phyloP scores from a whole-genome alignment of 2,113 vertebrate genomes.

The Ctenomys sociabilis region DNA sequence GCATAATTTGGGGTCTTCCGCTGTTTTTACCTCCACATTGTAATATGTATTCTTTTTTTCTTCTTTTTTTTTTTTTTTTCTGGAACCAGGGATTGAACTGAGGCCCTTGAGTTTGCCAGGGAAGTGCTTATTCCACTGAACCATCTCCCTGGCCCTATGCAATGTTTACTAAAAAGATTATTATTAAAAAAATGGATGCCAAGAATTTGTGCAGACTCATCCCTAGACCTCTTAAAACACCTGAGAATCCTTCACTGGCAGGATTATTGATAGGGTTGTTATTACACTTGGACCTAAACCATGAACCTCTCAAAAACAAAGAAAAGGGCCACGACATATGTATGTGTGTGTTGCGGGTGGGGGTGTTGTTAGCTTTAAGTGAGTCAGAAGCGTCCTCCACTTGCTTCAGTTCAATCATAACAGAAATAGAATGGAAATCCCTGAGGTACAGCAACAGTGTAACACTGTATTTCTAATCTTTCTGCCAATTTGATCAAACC shows the following conservation, averaged over 20 bases:
- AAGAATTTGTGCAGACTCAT: no score
- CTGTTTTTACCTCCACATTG: background rate
- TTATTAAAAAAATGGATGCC: background rate
- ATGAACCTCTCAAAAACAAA: background rate
- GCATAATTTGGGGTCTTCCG: background rate
- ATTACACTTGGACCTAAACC: background rate
- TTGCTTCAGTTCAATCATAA: constrained; percentile 25
- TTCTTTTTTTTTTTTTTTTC: no score
- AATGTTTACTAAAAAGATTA: background rate
- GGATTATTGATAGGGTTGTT: background rate
- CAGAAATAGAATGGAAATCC: constrained; percentile 50
- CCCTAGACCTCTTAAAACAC: background rate
- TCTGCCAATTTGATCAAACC: constrained; percentile 48
- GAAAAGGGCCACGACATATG: background rate
- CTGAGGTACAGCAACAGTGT: background rate
- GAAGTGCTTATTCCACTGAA: no score
- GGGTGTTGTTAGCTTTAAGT: constrained; percentile 6
- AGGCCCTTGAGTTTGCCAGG: no score
- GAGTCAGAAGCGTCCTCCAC: constrained; percentile 15
- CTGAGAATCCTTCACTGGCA: background rate
- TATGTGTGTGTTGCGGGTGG: background rate
- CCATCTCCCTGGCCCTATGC: no score
- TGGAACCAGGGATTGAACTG: no score
- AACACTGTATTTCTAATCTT: constrained; percentile 37
- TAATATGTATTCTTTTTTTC: no score